Conservation (phyloP, 2,888 invertebrate genomes). For the Nomada ruficornis region DNA sequence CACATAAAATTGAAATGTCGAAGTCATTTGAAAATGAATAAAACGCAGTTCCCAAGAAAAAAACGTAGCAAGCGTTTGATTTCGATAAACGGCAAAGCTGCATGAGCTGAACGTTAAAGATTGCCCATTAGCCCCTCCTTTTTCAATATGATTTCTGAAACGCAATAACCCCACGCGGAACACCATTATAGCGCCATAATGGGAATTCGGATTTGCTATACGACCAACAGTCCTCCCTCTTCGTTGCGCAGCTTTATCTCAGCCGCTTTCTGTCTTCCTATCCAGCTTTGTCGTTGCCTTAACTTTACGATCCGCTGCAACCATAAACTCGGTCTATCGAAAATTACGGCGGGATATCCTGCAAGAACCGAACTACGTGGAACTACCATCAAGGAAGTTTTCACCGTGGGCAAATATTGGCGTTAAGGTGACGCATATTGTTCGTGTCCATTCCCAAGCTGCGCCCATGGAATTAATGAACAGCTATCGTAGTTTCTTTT, state of each 20-base stretch:
- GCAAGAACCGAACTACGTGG: constrained; percentile 66
- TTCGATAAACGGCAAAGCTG: neutral
- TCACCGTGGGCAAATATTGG: constrained; percentile 37
- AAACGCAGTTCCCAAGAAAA: too few species aligned
- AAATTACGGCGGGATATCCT: constrained; percentile 75
- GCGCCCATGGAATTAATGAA: constrained; percentile 7
- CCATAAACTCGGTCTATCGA: constrained; percentile 78
- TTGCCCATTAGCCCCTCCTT: neutral
- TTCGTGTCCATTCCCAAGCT: constrained; percentile 27
- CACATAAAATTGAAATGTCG: too few species aligned
- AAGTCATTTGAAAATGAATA: too few species aligned
- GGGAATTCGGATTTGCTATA: constrained; percentile 38
- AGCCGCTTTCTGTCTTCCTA: constrained; percentile 38
- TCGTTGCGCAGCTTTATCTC: constrained; percentile 26
- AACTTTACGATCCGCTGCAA: constrained; percentile 69
- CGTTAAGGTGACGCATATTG: constrained; percentile 43
- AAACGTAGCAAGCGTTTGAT: too few species aligned
- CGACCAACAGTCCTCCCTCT: constrained; percentile 22
- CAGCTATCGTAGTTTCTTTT: neutral
- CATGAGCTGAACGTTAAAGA: constrained; percentile 4
- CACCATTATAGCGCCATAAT: constrained; percentile 40
- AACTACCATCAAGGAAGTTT: constrained; percentile 34
- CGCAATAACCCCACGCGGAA: constrained; percentile 14
- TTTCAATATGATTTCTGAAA: constrained; percentile 26
- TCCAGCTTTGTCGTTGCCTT: constrained; percentile 55